phyloP scores from a whole-genome alignment of 2,797 vertebrate genomes.

The Linurgus olivaceus region DNA sequence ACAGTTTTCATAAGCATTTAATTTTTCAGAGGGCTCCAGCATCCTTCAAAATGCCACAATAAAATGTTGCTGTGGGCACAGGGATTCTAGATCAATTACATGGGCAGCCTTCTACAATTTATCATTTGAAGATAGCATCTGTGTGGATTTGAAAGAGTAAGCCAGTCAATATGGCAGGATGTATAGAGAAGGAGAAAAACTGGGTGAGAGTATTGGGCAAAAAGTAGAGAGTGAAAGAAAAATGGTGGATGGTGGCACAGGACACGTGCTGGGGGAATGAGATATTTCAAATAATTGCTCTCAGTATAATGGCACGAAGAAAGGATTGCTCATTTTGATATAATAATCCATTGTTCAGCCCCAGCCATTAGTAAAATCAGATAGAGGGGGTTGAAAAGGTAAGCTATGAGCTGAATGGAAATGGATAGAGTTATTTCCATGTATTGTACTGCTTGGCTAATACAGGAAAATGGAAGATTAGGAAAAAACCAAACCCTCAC shows the following conservation, averaged over 20 bases:
- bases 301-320: background rate
- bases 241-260: background rate
- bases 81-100: slow-evolving; percentile 83
- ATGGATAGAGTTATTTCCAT: slow-evolving; percentile 1
- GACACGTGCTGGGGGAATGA: background rate
- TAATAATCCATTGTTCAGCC: slow-evolving; percentile 32
- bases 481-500: background rate
- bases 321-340: slow-evolving; percentile 28
- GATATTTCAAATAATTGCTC: slow-evolving; percentile 49
- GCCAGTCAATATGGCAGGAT: slow-evolving; percentile 60
- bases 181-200: slow-evolving; percentile 47
- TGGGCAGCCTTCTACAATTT: slow-evolving; percentile 75
- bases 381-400: background rate
- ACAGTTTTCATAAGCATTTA: slow-evolving; percentile 60
- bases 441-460: background rate
- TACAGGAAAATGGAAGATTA: background rate
- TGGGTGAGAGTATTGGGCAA: slow-evolving; percentile 42
- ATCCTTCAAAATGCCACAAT: slow-evolving; percentile 80
- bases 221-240: slow-evolving; percentile 24
- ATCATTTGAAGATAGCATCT: slow-evolving; percentile 83
- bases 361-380: slow-evolving; percentile 53
- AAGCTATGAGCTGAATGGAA: slow-evolving; percentile 14
- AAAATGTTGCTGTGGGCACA: slow-evolving; percentile 78
- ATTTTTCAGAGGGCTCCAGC: slow-evolving; percentile 60
- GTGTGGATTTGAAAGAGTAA: slow-evolving; percentile 65